A percentile compares a stretch with the other conserved stretches of the same genome.
These are phyloP conservation scores for Lordiphosa mommai DNA, from an alignment of 1,140 invertebrate genomes.

Conservation along the genomic window DNA sequence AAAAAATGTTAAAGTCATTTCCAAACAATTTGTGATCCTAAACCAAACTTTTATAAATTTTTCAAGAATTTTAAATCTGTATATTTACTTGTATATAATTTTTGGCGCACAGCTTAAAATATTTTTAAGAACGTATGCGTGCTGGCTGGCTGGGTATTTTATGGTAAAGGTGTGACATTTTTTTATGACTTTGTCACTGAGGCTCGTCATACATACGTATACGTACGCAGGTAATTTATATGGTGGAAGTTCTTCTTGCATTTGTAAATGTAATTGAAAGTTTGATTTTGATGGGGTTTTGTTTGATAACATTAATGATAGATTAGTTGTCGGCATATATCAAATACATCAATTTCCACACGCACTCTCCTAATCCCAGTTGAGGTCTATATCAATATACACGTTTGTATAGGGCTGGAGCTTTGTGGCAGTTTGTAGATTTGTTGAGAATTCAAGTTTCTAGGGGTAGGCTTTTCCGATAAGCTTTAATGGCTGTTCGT, in stretches of 20 bases:
- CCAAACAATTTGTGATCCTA: slow-evolving; percentile 33
- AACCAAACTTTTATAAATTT: slow-evolving; percentile 31
- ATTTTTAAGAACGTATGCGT: slow-evolving; percentile 14
- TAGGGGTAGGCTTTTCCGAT: slow-evolving; percentile 41
- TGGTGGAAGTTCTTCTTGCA: not conserved
- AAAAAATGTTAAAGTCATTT: slow-evolving; percentile 29
- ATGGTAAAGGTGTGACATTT: slow-evolving; percentile 68
- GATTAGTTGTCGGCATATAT: slow-evolving; percentile 57
- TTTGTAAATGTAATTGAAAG: slow-evolving; percentile 30
- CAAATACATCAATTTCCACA: slow-evolving; percentile 22
- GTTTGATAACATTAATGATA: slow-evolving; percentile 44
- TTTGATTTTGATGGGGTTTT: slow-evolving; percentile 37
- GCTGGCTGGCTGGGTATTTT: slow-evolving; percentile 32
- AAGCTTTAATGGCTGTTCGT: slow-evolving; percentile 65
- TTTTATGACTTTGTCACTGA: slow-evolving; percentile 72
- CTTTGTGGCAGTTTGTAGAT: slow-evolving; percentile 12
- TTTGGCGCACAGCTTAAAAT: slow-evolving; percentile 15
- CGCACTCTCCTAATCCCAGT: slow-evolving; percentile 62
- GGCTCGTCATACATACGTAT: not conserved
- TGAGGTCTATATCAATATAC: slow-evolving; percentile 69
- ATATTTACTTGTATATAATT: slow-evolving; percentile 20
- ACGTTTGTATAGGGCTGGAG: slow-evolving; percentile 5
- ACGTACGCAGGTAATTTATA: slow-evolving; percentile 37
- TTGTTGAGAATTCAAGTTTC: slow-evolving; percentile 30
- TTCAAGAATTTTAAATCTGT: not conserved